Percentiles rank a stretch among this genome's conserved stretches.
Conservation (phyloP, 2,888 invertebrate genomes). For the Leistus spinibarbis region DNA sequence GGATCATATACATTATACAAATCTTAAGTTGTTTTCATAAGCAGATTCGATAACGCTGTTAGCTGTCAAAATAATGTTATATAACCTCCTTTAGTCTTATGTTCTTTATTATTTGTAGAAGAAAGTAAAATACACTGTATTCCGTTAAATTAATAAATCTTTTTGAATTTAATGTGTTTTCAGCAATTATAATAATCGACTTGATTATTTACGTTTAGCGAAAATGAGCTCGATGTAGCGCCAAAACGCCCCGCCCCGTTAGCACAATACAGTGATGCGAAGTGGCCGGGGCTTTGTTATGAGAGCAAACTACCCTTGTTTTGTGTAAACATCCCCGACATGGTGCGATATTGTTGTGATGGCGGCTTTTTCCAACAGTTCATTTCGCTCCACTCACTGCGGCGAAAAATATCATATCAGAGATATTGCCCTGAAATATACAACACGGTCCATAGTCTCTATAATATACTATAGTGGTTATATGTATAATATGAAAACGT, state of each 20-base stretch:
- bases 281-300: neutral
- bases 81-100: too few relatives aligned
- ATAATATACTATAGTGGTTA: neutral
- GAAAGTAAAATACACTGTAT: too few relatives aligned
- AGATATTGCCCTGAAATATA: neutral
- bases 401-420: slow-evolving; percentile 11
- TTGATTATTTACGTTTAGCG: too few relatives aligned
- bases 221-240: too few relatives aligned
- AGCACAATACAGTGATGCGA: neutral
- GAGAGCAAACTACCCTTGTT: slow-evolving; percentile 21
- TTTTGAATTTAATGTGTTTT: too few relatives aligned
- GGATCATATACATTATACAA: too few relatives aligned
- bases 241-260: neutral
- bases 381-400: slow-evolving; percentile 10
- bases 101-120: too few relatives aligned
- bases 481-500: neutral
- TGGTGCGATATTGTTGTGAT: slow-evolving; percentile 17
- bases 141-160: too few relatives aligned
- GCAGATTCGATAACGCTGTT: too few relatives aligned
- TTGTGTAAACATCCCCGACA: slow-evolving; percentile 22
- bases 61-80: too few relatives aligned
- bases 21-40: too few relatives aligned
- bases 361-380: slow-evolving; percentile 20
- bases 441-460: neutral
- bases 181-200: too few relatives aligned